A percentile compares a stretch with the other conserved stretches of the same genome.
phyloP scores from a whole-genome alignment of 2,888 invertebrate genomes.

The Eurytoma californica region DNA sequence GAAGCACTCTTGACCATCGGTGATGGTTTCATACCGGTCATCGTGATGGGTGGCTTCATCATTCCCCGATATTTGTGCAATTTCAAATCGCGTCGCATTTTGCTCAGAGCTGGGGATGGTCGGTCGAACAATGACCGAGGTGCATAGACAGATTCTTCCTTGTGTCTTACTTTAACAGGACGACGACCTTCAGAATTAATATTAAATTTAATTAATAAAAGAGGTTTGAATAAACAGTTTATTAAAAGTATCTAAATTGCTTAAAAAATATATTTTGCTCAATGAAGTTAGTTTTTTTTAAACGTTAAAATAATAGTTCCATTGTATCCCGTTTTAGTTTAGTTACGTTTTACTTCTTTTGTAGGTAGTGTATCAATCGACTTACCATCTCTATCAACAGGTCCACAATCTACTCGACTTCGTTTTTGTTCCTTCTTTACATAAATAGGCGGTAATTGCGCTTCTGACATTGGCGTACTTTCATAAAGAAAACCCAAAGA shows the following conservation, averaged over 20 bases:
- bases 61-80: conserved; percentile 82
- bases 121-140: conserved; percentile 90
- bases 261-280: neutral
- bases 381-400: conserved; percentile 75
- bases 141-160: conserved; percentile 85
- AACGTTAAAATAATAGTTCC: no score
- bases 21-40: conserved; percentile 77
- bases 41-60: conserved; percentile 76
- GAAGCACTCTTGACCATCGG: conserved; percentile 76
- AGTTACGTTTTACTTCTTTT: no score
- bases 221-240: conserved; percentile 15
- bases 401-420: conserved; percentile 81
- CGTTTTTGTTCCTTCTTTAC: conserved; percentile 86
- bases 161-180: conserved; percentile 79
- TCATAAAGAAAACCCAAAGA: conserved; percentile 92
- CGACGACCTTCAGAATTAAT: conserved; percentile 75
- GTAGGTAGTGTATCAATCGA: neutral
- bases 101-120: conserved; percentile 84
- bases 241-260: neutral
- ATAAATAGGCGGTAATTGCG: conserved; percentile 87
- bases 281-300: neutral
- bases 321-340: no score
- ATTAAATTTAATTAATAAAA: neutral
- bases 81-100: conserved; percentile 86
- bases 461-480: conserved; percentile 84